phyloP scores from a whole-genome alignment of 2,113 vertebrate genomes.

The Uria aalge region DNA sequence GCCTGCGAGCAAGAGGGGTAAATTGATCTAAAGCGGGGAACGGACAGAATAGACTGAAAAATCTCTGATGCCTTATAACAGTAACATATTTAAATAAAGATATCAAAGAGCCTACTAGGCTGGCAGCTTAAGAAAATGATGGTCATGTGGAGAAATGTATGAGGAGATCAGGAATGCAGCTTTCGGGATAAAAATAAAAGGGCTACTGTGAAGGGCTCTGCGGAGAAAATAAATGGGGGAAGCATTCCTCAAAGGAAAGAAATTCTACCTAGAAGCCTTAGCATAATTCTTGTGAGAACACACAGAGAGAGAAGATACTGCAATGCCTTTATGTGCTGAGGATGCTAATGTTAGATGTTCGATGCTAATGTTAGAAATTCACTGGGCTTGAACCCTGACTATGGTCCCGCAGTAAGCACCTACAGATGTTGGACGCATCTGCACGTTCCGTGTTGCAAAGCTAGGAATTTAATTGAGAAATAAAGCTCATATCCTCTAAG shows the following conservation, averaged over 20 bases:
- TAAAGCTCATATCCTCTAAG: neutral
- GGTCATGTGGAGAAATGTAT: neutral
- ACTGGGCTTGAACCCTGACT: fast-evolving
- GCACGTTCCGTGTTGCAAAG: neutral
- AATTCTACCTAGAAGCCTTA: neutral
- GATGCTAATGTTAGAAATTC: too few species aligned
- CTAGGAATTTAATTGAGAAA: neutral
- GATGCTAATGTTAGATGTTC: neutral
- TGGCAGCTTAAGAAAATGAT: neutral
- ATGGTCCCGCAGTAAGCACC: neutral
- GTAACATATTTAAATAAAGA: neutral
- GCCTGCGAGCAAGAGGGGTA: neutral
- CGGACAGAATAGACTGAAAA: neutral
- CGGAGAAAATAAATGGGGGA: neutral
- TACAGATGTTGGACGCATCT: neutral
- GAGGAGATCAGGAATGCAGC: neutral
- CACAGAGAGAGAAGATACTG: neutral
- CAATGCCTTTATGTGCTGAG: neutral
- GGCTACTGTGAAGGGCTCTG: neutral
- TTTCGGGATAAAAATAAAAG: neutral
- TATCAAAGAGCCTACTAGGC: neutral
- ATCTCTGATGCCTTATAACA: neutral
- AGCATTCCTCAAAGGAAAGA: neutral
- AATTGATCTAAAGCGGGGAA: neutral
- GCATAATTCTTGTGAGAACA: neutral